Percentiles rank a stretch among this genome's conserved stretches.
These are phyloP conservation scores for Ursus arctos DNA, from an alignment of 2,113 vertebrate genomes.

Conservation along the genomic window DNA sequence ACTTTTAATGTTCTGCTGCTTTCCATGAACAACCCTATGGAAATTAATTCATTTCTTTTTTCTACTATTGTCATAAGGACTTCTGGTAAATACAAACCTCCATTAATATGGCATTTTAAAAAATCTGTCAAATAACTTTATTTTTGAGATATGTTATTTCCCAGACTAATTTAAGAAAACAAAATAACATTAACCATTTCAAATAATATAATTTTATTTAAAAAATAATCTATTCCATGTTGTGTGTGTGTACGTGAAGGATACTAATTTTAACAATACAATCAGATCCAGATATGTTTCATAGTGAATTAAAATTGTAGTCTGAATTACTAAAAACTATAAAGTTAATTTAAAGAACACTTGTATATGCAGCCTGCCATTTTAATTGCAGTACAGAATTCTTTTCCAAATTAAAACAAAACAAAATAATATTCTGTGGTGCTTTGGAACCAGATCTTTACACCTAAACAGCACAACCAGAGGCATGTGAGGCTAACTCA, in stretches of 20 bases:
- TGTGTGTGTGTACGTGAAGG: neutral
- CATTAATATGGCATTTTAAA: neutral
- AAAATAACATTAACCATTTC: neutral
- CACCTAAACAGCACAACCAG: neutral
- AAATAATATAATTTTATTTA: neutral
- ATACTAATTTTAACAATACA: neutral
- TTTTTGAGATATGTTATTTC: neutral
- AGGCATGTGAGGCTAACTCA: neutral
- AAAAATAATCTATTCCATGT: neutral
- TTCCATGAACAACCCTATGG: neutral
- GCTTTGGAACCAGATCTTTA: neutral
- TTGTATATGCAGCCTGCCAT: neutral
- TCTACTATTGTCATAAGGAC: neutral
- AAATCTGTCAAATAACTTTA: neutral
- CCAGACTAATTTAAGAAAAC: neutral
- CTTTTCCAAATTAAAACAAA: neutral
- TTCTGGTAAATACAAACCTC: neutral
- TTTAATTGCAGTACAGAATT: neutral
- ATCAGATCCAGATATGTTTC: neutral
- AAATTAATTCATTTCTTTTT: neutral
- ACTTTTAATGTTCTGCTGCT: neutral
- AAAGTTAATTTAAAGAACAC: neutral
- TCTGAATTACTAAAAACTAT: neutral
- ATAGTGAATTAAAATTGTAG: neutral
- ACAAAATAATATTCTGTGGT: neutral